Conservation (phyloP, 2,888 invertebrate species). For the Nomada hirtipes region DNA sequence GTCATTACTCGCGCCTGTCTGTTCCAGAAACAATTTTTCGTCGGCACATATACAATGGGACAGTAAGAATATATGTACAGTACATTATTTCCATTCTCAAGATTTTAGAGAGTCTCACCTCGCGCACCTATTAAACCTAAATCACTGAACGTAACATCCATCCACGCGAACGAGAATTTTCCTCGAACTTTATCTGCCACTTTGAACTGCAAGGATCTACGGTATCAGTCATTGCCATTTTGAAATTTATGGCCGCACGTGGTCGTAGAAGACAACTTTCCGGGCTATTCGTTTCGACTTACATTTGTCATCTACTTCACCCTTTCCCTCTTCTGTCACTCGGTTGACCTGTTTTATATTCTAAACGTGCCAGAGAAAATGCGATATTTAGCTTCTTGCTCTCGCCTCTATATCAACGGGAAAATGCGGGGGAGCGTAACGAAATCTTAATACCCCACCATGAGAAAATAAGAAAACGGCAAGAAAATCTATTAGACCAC, state of each 20-base stretch:
- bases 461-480: not conserved
- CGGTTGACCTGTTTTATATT: slow-evolving; percentile 33
- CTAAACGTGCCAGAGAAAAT: not conserved
- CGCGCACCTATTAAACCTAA: not conserved
- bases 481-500: not conserved
- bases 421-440: not conserved
- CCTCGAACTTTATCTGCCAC: not conserved
- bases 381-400: slow-evolving; percentile 21
- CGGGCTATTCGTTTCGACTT: slow-evolving; percentile 20
- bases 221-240: not conserved
- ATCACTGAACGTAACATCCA: not conserved
- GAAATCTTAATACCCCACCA: not conserved
- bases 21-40: not conserved
- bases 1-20: not conserved
- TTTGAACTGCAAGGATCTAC: not conserved
- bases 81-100: too few species aligned
- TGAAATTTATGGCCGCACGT: slow-evolving; percentile 9
- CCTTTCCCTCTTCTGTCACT: not conserved
- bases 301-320: slow-evolving; percentile 32
- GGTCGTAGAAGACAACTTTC: not conserved
- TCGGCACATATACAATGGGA: not conserved
- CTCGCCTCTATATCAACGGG: not conserved
- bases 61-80: not conserved
- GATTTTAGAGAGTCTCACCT: too few species aligned
- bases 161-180: not conserved